phyloP scores from a whole-genome alignment of 2,888 invertebrate species.

The Protodeltote pygarga region DNA sequence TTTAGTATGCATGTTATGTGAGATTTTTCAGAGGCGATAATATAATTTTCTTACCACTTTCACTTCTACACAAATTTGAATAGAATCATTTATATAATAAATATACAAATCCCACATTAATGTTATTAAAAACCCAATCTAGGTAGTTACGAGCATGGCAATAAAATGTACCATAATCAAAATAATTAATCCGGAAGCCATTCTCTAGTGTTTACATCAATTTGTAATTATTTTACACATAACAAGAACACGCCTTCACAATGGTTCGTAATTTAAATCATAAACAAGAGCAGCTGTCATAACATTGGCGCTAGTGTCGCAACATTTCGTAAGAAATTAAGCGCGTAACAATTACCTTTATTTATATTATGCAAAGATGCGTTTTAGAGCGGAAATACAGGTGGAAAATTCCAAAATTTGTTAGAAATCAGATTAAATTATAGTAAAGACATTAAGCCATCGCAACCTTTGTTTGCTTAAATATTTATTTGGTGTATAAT shows the following conservation, averaged over 20 bases:
- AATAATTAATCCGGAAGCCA: slow-evolving; percentile 38
- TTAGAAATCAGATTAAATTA: slow-evolving; percentile 5
- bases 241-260: slow-evolving; percentile 30
- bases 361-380: slow-evolving; percentile 40
- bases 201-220: slow-evolving; percentile 29
- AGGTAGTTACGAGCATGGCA: slow-evolving; percentile 5
- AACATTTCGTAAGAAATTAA: slow-evolving; percentile 35
- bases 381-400: slow-evolving; percentile 48
- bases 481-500: too few species aligned
- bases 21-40: too few species aligned
- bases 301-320: slow-evolving; percentile 35
- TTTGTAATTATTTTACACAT: slow-evolving; percentile 38
- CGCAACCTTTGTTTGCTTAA: too few species aligned
- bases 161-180: slow-evolving; percentile 26
- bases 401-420: slow-evolving; percentile 40
- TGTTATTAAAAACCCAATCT: slow-evolving; percentile 1
- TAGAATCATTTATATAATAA: slow-evolving; percentile 6
- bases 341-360: slow-evolving; percentile 36
- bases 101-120: slow-evolving; percentile 3
- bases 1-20: too few species aligned
- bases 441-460: too few species aligned
- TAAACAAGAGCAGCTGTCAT: slow-evolving; percentile 23
- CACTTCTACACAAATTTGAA: not conserved
- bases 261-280: slow-evolving; percentile 30
- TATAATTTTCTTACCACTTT: not conserved